These are phyloP conservation scores for Hiodon alosoides DNA, from an alignment of 2,113 vertebrate genomes.

Conservation along the genomic window DNA sequence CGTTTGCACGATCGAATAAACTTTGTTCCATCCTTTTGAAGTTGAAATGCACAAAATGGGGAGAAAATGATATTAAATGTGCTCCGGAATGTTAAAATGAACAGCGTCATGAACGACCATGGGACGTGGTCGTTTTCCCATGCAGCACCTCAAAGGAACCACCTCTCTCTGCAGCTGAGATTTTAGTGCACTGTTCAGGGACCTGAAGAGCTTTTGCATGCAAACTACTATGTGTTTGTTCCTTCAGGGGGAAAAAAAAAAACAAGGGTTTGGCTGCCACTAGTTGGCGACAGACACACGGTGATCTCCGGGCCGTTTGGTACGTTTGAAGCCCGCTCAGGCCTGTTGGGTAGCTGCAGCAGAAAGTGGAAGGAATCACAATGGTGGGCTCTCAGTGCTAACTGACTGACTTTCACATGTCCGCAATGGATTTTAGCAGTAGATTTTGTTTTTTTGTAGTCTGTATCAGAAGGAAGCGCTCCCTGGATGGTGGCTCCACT, in stretches of 20 bases:
- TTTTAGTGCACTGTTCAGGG: not conserved
- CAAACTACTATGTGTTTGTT: not conserved
- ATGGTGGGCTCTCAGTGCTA: not conserved
- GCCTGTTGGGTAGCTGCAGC: not conserved
- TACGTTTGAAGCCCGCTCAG: slow-evolving; percentile 10
- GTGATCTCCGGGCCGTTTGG: not conserved
- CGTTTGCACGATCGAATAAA: too few relatives aligned
- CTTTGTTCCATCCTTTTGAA: not conserved
- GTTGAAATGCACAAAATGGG: not conserved
- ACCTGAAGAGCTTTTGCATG: not conserved
- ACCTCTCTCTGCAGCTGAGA: not conserved
- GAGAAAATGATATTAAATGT: not conserved
- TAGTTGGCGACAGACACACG: slow-evolving; percentile 1
- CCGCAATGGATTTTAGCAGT: not conserved
- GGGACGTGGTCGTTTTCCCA: not conserved
- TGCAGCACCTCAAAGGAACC: not conserved
- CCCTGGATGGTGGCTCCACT: too few relatives aligned
- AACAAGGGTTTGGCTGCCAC: not conserved
- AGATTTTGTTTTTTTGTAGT: not conserved
- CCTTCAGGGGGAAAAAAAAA: not conserved
- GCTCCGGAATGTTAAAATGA: not conserved
- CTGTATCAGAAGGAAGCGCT: not conserved
- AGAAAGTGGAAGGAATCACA: slow-evolving; percentile 9
- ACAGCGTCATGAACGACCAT: not conserved
- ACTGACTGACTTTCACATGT: not conserved